Evolutionary conservation across 1,140 invertebrate species (phyloP).

Genomic region (Zaprionus ornatus): DNA sequence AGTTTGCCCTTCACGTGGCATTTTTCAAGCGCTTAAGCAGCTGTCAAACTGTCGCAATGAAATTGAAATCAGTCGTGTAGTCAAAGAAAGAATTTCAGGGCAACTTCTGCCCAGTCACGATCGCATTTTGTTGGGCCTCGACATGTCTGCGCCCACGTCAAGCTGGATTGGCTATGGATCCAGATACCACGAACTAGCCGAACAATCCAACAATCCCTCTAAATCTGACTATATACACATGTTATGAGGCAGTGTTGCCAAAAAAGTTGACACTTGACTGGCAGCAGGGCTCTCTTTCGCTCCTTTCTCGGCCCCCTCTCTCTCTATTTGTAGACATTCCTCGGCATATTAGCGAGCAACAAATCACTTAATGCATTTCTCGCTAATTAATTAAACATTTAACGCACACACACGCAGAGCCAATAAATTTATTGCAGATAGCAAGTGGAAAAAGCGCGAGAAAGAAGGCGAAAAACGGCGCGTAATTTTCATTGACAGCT

Average conservation of each 20-base stretch:
- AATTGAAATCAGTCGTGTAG: constrained; percentile 36
- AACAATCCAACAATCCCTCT: not conserved
- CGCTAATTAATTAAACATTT: constrained; percentile 78
- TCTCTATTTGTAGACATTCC: not conserved
- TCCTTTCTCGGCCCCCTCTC: not conserved
- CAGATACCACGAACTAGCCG: constrained; percentile 9
- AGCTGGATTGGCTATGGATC: constrained; percentile 52
- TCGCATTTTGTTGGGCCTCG: constrained; percentile 40
- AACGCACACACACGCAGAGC: constrained; percentile 61
- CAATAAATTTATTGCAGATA: constrained; percentile 62
- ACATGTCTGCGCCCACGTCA: constrained; percentile 70
- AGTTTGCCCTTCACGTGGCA: constrained; percentile 29
- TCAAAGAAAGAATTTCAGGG: not conserved
- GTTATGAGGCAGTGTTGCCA: constrained; percentile 43
- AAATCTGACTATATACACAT: constrained; percentile 30
- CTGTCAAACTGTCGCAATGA: constrained; percentile 65
- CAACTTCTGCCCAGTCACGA: constrained; percentile 39
- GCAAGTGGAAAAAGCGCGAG: constrained; percentile 6
- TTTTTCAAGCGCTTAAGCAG: constrained; percentile 62
- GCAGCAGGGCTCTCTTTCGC: constrained; percentile 18
- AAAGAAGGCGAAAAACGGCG: constrained; percentile 37
- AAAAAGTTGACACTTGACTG: constrained; percentile 76
- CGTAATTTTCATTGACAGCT: constrained; percentile 81
- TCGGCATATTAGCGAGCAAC: constrained; percentile 30
- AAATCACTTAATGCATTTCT: constrained; percentile 50